These are phyloP conservation scores for Chironomus tentans DNA, from an alignment of 2,888 invertebrate species.

Conservation along the genomic window DNA sequence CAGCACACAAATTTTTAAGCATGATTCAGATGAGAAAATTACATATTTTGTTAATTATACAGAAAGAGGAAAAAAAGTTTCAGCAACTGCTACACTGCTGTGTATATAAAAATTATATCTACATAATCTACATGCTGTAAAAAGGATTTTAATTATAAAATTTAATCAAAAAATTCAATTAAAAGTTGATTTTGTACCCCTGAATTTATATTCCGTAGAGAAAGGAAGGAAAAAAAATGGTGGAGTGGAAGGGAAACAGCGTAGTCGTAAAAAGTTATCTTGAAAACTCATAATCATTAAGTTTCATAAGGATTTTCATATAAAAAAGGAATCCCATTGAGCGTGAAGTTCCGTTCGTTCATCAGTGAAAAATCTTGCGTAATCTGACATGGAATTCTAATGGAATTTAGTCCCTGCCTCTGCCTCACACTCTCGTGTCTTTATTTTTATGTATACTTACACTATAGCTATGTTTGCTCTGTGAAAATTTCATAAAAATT, in stretches of 20 bases:
- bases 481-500: slow-evolving; percentile 10
- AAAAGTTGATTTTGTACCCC: slow-evolving; percentile 12
- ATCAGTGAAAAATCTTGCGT: no score
- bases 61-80: background rate
- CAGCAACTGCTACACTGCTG: background rate
- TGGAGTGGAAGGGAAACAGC: background rate
- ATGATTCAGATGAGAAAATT: background rate
- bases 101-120: background rate
- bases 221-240: background rate
- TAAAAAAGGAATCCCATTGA: background rate
- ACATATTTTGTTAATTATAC: background rate
- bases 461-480: background rate
- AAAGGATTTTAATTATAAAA: slow-evolving; percentile 18
- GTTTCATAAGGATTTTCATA: slow-evolving; percentile 12
- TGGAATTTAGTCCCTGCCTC: background rate
- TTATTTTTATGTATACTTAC: background rate
- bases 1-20: background rate
- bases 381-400: no score
- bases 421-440: background rate
- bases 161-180: slow-evolving; percentile 24
- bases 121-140: background rate
- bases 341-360: background rate
- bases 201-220: background rate
- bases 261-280: slow-evolving; percentile 14
- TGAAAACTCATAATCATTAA: slow-evolving; percentile 21